Evolutionary conservation across 2,888 invertebrate genomes (phyloP).

Genomic region (Podotricha telesiphe): DNA sequence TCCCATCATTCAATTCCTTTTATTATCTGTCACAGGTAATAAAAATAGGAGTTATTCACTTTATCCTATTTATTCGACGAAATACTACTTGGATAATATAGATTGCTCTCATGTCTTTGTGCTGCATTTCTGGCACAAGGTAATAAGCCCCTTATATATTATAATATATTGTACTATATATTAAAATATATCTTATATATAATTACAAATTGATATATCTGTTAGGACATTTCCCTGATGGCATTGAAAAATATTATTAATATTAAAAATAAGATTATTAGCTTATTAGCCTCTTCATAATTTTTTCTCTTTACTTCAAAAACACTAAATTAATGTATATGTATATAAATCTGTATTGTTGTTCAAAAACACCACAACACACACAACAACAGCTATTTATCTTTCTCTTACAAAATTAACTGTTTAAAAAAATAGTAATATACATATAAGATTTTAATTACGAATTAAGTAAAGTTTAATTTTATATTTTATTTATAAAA

Average conservation of each 20-base stretch:
- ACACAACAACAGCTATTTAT: too few relatives aligned
- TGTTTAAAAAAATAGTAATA: too few relatives aligned
- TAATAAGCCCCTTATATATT: slow-evolving; percentile 1
- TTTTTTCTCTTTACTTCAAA: neutral
- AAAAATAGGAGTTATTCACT: neutral
- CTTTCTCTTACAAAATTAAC: too few relatives aligned
- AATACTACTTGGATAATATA: neutral
- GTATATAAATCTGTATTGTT: neutral
- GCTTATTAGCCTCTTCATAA: neutral
- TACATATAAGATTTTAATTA: too few relatives aligned
- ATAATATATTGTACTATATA: neutral
- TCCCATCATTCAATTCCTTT: neutral
- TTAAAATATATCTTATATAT: neutral
- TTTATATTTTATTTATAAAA: too few relatives aligned
- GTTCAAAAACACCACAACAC: neutral
- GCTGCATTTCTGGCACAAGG: slow-evolving; percentile 1
- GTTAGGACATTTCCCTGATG: neutral
- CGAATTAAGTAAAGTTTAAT: too few relatives aligned
- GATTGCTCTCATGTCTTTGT: neutral
- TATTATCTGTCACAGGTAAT: neutral
- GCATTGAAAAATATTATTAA: neutral
- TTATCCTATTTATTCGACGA: neutral
- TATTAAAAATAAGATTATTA: neutral
- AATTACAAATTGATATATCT: neutral
- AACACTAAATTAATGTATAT: neutral